Base-by-base conservation (phyloP, 2,888 invertebrate species). In the Phengaris alcon region DNA sequence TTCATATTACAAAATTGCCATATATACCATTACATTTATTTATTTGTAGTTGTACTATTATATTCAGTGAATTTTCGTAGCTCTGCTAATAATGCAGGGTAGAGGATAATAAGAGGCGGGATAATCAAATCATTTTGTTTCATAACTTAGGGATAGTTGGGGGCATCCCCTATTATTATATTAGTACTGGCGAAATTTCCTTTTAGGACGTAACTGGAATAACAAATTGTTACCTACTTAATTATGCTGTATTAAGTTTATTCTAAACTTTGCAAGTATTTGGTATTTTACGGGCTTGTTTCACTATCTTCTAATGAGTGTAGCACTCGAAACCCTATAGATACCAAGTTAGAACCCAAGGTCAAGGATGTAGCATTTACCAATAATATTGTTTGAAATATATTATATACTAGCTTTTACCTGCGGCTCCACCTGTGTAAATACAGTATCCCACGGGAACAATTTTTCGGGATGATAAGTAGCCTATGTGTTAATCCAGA, bases 101-200 rank as follows among this genome's bases (percentile, higher is more conserved):
- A 48, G 48, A 69, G 69, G 46, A 59, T 15, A 59, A 15, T 59
- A 22, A 15, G 69, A 48, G 46, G 69, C 46, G 6, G 69, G 46
- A 69, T 69, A 69, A 69, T 69, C 48, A 69, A 69, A 69, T 69
- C 48, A 69, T 69, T 48, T 69, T 69, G 69, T 69, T 69, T 69
- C 48, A 69, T 69, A 69, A 69, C 69, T 69, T 48, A 69, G 48
- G 69, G 69, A 69, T 48, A 69, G 46, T 69, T 46, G 48, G 69
- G 69, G 69, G 44, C 13, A 59, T 59, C 59, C 64, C 64, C 64
- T 69, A 7, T 46, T 69, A 69, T 64, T 69, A 69, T 15, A 15
- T 46, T 69, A 57, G n/a, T 57, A 69, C 69, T 69, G 48, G 48
- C n/a, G 6, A 48, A 69, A 69, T 69, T 69, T 69, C 15, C 46